phyloP scores from a whole-genome alignment of 2,888 invertebrate species.

The Drosophila koepferae region DNA sequence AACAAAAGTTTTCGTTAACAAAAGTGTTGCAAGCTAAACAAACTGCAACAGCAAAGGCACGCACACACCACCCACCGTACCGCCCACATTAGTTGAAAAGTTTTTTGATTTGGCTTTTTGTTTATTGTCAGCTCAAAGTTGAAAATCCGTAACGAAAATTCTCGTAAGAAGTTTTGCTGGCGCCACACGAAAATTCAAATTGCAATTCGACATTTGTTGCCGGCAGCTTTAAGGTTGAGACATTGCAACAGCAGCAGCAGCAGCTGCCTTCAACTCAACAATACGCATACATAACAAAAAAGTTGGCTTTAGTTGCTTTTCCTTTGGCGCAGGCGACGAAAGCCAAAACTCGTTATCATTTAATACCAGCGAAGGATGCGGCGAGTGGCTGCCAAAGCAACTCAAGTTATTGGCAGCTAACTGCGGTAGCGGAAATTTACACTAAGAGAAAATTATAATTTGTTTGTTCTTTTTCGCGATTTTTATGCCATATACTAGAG shows the following conservation, averaged over 20 bases:
- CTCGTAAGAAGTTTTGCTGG: constrained; percentile 51
- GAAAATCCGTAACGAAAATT: constrained; percentile 36
- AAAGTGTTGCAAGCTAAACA: constrained; percentile 80
- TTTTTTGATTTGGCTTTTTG: constrained; percentile 48
- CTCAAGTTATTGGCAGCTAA: constrained; percentile 69
- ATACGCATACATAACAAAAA: constrained; percentile 78
- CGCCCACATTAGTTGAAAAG: constrained; percentile 1
- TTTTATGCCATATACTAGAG: too few relatives aligned
- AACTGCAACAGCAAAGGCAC: constrained; percentile 45
- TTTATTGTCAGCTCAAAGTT: constrained; percentile 75
- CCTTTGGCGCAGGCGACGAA: constrained; percentile 45
- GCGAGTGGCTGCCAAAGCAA: constrained; percentile 46
- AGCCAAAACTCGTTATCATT: constrained; percentile 82
- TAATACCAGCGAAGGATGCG: constrained; percentile 62
- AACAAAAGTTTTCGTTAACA: constrained; percentile 62
- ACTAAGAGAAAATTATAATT: not conserved
- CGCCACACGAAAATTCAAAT: constrained; percentile 57
- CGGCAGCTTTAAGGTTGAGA: constrained; percentile 49
- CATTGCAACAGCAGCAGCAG: constrained; percentile 21
- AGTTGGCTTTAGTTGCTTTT: constrained; percentile 29
- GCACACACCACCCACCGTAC: not conserved
- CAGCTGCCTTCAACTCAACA: constrained; percentile 42
- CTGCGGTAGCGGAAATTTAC: constrained; percentile 7
- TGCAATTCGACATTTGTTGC: constrained; percentile 60
- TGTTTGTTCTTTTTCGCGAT: too few relatives aligned